Base-by-base conservation (phyloP, 2,888 invertebrate genomes). In the Caenorhabditis panamensis region DNA sequence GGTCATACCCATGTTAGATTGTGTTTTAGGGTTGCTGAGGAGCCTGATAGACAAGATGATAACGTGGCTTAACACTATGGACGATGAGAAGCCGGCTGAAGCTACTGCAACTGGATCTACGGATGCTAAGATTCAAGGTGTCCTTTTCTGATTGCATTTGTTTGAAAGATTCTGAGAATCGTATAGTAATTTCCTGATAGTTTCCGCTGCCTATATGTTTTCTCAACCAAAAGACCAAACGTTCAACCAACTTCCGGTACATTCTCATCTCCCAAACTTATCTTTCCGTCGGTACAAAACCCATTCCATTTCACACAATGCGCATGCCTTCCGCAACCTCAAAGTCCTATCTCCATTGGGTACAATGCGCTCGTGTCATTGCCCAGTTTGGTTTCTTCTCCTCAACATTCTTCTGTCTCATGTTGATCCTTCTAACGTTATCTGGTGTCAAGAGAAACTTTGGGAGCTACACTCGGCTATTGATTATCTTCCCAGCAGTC, bases 361-460 rank as follows among this genome's bases (percentile, higher is more conserved):
- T 58, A 2, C n/a, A 36, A 18, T 20, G 26, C 2, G 58, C 58
- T 13, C 58, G 37, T n/a, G 9, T 37, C 4, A 22, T 58, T 20
- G 58, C 58, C 13, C 37, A 58, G 4, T n/a, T 62, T 8, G 72
- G 72, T 11, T 53, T 72, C 37, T 47, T 49, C 49, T 63, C 63
- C 18, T 22, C 63, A 11, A 13, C 49, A 4, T 4, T 28, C 11
- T 31, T 64, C 51, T 51, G 53, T n/a, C 20, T 1, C 20, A 18
- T 63, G 8, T 49, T 63, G 8, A 63, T 63, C 16, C 31, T 49
- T 22, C 49, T 64, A 16, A 64, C 64, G 2, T 5, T 36, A 1
- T 64, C 31, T 22, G 36, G 53, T 13, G 36, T 64, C 11, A 53
- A 64, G 26, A 18, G 64, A 20, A 64, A 22, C 3, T 64, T 51